Evolutionary conservation across 2,797 vertebrate species (phyloP), one percentile per base, ranked within the genome.

Genomic region (Columba guinea): DNA sequence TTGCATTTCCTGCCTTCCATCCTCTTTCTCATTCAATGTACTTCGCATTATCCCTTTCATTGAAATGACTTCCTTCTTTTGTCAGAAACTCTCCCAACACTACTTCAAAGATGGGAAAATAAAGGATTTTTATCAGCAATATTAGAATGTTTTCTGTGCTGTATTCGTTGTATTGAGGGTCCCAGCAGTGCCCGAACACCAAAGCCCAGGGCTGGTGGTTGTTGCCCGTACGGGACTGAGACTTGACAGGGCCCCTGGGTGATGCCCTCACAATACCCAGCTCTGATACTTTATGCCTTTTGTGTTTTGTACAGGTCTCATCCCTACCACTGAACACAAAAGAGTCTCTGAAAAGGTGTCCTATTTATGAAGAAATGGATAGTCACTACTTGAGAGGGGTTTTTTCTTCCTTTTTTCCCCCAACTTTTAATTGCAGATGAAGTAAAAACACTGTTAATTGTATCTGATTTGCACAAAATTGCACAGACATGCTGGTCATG

Each of bases 11-110:
- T 95, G 81, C 84, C 86, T 53, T 95, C 86, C 28, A 46, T 94
- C 60, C 26, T 84, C 90, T 80, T 68, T 93, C 59, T 91, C 81
- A 95, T 95, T 94, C 83, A 95, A 69, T 87, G 82, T 74, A 77
- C 58, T 95, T 90, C 67, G 81, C 70, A 94, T 96, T 94, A 93
- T 95, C 37, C 86, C 27, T 92, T 94, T 90, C 88, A 89, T 37
- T 96, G 95, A 97, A 96, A 96, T 92, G 53, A 95, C 85, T 95
- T 94, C 89, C 85, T 89, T 15, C 81, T 95, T 95, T 94, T 96
- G 71, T 93, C 39, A 91, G 88, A 96, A 93, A 96, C 93, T 94
- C 89, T 95, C 88, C 60, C 58, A 89, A 87, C 87, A 92, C 82
- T 91, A 94, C 96, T 95, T 96, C 89, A 96, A 96, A 94, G 73